Conservation (phyloP, 2,888 invertebrate genomes). For the Chorisops tibialis region DNA sequence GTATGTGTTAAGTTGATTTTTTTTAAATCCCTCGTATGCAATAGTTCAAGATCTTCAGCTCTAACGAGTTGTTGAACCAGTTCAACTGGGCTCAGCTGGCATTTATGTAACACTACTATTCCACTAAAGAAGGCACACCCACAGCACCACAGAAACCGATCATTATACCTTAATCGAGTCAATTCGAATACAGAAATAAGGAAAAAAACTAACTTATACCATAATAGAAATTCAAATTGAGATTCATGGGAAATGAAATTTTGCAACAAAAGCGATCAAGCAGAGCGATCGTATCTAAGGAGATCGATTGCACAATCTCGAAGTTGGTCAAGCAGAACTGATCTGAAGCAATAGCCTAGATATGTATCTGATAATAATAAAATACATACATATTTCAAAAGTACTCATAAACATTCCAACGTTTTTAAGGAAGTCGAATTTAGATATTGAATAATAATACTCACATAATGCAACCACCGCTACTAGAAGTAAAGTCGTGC, state of each 20-base stretch:
- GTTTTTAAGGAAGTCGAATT: neutral
- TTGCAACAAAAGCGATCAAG: constrained; percentile 16
- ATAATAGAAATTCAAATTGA: constrained; percentile 7
- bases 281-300: constrained; percentile 5
- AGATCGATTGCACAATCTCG: constrained; percentile 16
- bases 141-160: neutral
- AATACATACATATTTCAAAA: too few relatives aligned
- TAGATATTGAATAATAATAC: neutral
- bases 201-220: neutral
- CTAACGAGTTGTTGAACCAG: constrained; percentile 35
- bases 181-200: neutral
- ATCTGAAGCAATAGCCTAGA: constrained; percentile 10
- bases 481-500: constrained; percentile 14
- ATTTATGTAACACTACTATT: constrained; percentile 26
- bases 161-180: neutral
- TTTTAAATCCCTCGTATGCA: constrained; percentile 1
- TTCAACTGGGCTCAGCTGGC: constrained; percentile 31
- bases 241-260: constrained; percentile 10
- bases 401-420: neutral
- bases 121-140: neutral
- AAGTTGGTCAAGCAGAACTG: constrained; percentile 5
- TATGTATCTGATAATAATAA: too few relatives aligned
- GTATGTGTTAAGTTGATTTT: too few relatives aligned
- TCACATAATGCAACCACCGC: constrained; percentile 18
- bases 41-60: constrained; percentile 40